Conservation (phyloP, 2,888 invertebrate genomes). For the Stenichneumon culpator region DNA sequence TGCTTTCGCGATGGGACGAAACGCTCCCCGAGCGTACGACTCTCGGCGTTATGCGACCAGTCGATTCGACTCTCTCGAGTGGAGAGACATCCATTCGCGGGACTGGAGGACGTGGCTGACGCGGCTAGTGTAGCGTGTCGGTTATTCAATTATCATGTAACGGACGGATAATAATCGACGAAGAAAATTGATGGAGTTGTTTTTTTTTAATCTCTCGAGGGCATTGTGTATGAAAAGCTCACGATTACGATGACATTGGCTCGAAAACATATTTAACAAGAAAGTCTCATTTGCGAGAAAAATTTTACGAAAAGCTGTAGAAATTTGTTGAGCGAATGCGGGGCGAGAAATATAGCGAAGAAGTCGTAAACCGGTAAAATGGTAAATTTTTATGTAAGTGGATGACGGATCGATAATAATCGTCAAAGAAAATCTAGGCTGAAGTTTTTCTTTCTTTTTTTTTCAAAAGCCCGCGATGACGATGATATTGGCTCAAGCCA, state of each 20-base stretch:
- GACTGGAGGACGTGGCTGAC: neutral
- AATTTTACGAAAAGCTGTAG: too few relatives aligned
- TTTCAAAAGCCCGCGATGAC: too few relatives aligned
- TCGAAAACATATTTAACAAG: neutral
- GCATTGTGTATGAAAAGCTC: neutral
- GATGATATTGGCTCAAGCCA: too few relatives aligned
- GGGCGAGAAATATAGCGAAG: too few relatives aligned
- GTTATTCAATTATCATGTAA: neutral
- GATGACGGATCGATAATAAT: too few relatives aligned
- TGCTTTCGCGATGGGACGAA: neutral
- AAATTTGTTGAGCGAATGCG: too few relatives aligned
- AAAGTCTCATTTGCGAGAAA: too few relatives aligned
- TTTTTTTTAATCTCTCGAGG: neutral
- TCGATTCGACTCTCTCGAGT: neutral
- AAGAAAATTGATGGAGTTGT: neutral
- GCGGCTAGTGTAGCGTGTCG: neutral
- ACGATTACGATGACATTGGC: neutral
- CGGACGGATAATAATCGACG: neutral
- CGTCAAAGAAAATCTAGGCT: neutral
- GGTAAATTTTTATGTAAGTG: neutral
- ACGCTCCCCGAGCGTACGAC: neutral
- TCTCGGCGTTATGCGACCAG: neutral
- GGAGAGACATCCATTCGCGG: neutral
- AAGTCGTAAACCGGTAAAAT: neutral
- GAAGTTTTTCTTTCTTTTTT: too few relatives aligned